These are phyloP conservation scores for Sipunculus nudus DNA, from an alignment of 2,888 invertebrate species.

Conservation along the genomic window DNA sequence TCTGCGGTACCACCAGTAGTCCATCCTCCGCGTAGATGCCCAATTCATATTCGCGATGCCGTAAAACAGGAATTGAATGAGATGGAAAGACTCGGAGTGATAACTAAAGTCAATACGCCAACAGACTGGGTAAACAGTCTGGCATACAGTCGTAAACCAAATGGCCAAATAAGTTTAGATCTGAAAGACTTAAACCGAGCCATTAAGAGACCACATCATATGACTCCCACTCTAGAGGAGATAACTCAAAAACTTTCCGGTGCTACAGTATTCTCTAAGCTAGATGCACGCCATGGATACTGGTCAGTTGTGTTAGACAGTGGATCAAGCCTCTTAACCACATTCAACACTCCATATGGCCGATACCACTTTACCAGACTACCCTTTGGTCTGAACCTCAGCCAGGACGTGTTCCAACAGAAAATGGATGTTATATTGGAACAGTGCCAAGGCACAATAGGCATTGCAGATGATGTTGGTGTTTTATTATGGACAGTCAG, in stretches of 20 bases:
- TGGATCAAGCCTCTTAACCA: constrained; percentile 4
- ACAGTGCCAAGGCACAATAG: neutral
- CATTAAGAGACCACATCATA: constrained; percentile 20
- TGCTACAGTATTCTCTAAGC: constrained; percentile 19
- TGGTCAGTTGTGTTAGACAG: constrained; percentile 22
- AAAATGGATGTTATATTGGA: constrained; percentile 3
- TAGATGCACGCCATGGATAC: constrained; percentile 29
- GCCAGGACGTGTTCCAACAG: constrained; percentile 13
- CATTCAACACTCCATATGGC: constrained; percentile 17
- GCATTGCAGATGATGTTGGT: constrained; percentile 7
- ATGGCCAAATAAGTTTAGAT: constrained; percentile 25
- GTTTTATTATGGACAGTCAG: neutral
- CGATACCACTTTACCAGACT: constrained; percentile 7
- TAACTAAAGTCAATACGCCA: constrained; percentile 11
- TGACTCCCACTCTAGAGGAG: constrained; percentile 25
- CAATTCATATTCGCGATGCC: constrained; percentile 2
- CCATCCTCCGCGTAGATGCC: constrained; percentile 4
- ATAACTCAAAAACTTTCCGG: constrained; percentile 20
- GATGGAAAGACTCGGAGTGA: constrained; percentile 12
- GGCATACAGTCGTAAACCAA: constrained; percentile 9
- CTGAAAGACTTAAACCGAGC: constrained; percentile 19
- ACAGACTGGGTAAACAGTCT: constrained; percentile 22
- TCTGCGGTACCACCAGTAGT: no score
- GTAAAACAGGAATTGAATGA: constrained; percentile 11
- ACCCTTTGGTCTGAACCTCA: constrained; percentile 6